Percentiles rank a stretch among this genome's conserved stretches.
Conservation (phyloP, 2,797 vertebrate species). For the Microchirus variegatus region DNA sequence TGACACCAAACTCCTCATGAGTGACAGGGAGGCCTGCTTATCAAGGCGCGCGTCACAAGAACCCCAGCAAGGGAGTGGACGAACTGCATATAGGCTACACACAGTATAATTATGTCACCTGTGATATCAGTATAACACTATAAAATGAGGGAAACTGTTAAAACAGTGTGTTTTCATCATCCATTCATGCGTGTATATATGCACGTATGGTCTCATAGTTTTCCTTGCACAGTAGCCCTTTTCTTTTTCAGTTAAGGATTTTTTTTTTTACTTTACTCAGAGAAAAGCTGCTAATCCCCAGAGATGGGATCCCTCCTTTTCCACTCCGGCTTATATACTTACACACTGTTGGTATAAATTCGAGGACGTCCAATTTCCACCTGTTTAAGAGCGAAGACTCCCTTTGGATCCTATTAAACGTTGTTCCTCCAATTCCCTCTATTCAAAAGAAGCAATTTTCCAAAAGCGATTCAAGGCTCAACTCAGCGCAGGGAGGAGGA, state of each 20-base stretch:
- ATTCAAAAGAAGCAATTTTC: constrained; percentile 90
- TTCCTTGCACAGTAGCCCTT: constrained; percentile 32
- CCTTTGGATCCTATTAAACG: constrained; percentile 88
- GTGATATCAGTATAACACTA: constrained; percentile 11
- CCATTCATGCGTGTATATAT: too few species aligned
- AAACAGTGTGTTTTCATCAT: too few species aligned
- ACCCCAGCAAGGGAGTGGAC: not conserved
- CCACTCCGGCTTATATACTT: constrained; percentile 74
- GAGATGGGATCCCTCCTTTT: constrained; percentile 68
- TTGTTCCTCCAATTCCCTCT: constrained; percentile 83
- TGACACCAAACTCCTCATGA: constrained; percentile 84
- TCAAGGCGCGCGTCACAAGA: constrained; percentile 30
- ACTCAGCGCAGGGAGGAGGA: constrained; percentile 58
- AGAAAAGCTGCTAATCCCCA: constrained; percentile 71
- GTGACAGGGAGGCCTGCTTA: constrained; percentile 87
- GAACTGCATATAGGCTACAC: not conserved
- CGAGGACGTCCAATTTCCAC: constrained; percentile 88
- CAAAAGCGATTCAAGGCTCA: constrained; percentile 88
- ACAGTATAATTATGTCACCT: not conserved
- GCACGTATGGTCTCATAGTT: not conserved
- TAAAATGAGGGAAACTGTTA: too few species aligned
- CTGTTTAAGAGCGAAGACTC: constrained; percentile 89
- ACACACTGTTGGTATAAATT: constrained; percentile 83
- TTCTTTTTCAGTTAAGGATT: constrained; percentile 27
- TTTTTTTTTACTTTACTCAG: constrained; percentile 51